phyloP scores from a whole-genome alignment of 2,888 invertebrate genomes.

The Amphipoea lucens region DNA sequence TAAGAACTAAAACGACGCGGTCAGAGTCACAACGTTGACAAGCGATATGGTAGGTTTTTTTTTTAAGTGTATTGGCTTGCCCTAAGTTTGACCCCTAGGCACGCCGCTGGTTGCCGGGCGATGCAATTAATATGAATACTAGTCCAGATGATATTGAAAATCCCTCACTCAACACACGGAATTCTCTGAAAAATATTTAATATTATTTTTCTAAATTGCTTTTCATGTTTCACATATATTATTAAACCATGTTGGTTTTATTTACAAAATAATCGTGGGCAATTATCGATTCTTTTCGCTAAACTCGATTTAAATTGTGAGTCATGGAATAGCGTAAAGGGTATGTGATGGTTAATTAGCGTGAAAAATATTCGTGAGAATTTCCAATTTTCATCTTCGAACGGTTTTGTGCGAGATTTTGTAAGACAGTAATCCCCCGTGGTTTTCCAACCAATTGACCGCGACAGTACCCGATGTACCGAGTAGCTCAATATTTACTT shows the following conservation, averaged over 20 bases:
- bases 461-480: conserved; percentile 71
- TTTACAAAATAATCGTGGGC: conserved; percentile 35
- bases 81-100: no score
- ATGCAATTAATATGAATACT: conserved; percentile 38
- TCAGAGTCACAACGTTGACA: no score
- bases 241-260: conserved; percentile 41
- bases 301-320: conserved; percentile 42
- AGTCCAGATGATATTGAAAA: conserved; percentile 42
- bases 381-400: conserved; percentile 63
- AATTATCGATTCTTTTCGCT: conserved; percentile 62
- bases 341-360: conserved; percentile 62
- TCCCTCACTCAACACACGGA: conserved; percentile 25
- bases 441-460: conserved; percentile 81
- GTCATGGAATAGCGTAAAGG: conserved; percentile 47
- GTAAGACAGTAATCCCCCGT: conserved; percentile 53
- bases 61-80: no score
- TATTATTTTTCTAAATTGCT: conserved; percentile 51
- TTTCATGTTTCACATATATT: conserved; percentile 42
- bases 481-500: conserved; percentile 77
- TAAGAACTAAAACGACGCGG: no score
- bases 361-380: conserved; percentile 70
- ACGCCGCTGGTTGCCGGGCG: background rate
- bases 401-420: conserved; percentile 50
- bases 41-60: no score
- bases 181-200: conserved; percentile 30